Conservation (phyloP, 2,888 invertebrate species). For the Quadroppia sp. region DNA sequence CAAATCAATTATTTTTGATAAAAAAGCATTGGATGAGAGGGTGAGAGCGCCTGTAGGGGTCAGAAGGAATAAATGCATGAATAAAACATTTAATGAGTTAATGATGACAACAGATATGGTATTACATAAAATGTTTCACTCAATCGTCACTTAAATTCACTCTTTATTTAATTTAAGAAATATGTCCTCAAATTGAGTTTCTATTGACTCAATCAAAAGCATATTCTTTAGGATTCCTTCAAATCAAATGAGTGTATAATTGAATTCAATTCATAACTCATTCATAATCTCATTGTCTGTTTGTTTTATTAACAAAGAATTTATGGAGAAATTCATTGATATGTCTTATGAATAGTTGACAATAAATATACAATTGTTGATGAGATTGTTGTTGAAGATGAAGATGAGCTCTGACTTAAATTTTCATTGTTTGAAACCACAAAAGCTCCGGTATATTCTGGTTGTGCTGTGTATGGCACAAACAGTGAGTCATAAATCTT, state of each 20-base stretch:
- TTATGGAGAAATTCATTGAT: neutral
- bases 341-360: slow-evolving; percentile 14
- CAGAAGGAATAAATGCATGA: slow-evolving; percentile 22
- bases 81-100: slow-evolving; percentile 37
- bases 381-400: neutral
- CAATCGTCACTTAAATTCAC: neutral
- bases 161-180: slow-evolving; percentile 18
- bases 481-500: slow-evolving; percentile 30
- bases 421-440: slow-evolving; percentile 32
- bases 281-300: slow-evolving; percentile 15
- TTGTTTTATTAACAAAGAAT: slow-evolving; percentile 11
- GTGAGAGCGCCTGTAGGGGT: slow-evolving; percentile 25
- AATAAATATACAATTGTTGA: neutral
- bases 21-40: slow-evolving; percentile 29
- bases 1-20: slow-evolving; percentile 37
- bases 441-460: slow-evolving; percentile 18
- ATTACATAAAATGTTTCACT: neutral
- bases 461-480: neutral
- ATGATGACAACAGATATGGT: slow-evolving; percentile 20
- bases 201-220: slow-evolving; percentile 17
- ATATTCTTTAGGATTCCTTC: neutral
- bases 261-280: neutral
- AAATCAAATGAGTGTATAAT: neutral
- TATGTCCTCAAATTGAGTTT: neutral
- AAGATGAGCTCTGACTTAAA: slow-evolving; percentile 24